These are phyloP conservation scores for Nycticorax nycticorax DNA, from an alignment of 2,113 vertebrate genomes.

Conservation along the genomic window DNA sequence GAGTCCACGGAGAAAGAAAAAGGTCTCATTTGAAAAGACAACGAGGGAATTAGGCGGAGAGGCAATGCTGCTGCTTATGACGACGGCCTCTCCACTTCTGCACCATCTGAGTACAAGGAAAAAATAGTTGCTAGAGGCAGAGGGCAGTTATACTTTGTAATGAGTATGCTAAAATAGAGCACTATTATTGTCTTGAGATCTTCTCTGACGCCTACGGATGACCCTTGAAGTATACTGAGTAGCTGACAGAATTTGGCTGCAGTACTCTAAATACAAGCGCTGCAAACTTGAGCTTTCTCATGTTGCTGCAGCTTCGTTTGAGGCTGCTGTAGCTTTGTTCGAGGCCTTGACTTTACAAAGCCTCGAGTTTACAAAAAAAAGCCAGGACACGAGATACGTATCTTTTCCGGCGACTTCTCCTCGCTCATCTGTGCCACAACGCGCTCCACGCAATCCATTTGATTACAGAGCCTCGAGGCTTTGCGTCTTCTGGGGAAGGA, in stretches of 20 bases:
- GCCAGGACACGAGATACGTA: rapidly evolving
- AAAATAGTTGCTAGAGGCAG: conserved; percentile 58
- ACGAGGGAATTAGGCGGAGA: background rate
- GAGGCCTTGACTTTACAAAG: background rate
- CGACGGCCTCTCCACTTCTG: background rate
- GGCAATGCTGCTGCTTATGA: background rate
- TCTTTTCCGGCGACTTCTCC: background rate
- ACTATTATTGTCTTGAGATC: conserved; percentile 62
- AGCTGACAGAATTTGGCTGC: background rate
- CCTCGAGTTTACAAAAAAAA: background rate
- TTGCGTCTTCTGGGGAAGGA: background rate
- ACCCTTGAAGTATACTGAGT: conserved; percentile 3
- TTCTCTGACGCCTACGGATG: conserved; percentile 37
- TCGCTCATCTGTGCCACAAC: background rate
- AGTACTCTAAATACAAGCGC: background rate
- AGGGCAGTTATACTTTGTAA: conserved; percentile 57
- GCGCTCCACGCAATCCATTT: rapidly evolving
- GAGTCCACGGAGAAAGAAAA: background rate
- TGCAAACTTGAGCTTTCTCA: background rate
- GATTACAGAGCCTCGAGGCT: background rate
- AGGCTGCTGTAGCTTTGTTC: background rate
- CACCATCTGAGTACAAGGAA: background rate
- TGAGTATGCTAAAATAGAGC: conserved; percentile 56
- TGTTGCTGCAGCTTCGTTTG: background rate
- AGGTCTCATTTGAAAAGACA: background rate